Evolutionary conservation across 2,888 invertebrate species (phyloP), one percentile per base, ranked within the genome.

Genomic region (Eurois occulta): DNA sequence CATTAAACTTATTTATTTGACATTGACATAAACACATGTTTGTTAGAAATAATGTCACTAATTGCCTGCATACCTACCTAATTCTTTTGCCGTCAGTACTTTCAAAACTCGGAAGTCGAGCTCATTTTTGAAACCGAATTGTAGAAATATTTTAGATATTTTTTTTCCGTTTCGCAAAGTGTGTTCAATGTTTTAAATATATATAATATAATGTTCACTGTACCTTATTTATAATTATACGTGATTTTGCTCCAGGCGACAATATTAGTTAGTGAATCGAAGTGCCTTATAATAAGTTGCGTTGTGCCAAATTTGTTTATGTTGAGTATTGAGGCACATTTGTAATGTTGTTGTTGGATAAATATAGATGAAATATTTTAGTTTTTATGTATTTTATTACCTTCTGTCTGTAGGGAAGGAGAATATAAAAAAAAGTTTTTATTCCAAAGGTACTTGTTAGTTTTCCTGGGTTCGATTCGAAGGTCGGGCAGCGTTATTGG

Each of bases 331-430:
- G 46, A 68, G 81, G 87, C 85, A 83, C 77, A 66, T 65, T 52
- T 72, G 60, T 78, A 77, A 75, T 79, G 76, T 88, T 86, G 81
- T 80, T 85, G 84, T 88, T 87, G 75, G 81, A 78, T 82, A 80
- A 80, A 88, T 87, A 87, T 83, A 87, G 68, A 87, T 62, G 38
- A 69, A 78, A 70, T 87, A 88, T 88, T 87, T 87, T 88, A 79
- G 66, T 81, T 73, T 28, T 24, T 11, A 74, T 48, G 74, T 13
- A 75, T 87, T 88, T 88, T 35, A 83, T 77, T 35, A 68, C 28
- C 18, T 28, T 16, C 1, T 3, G 21, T 1, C 41, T 16, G 13
- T 28, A 13, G 35, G 4, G 21, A 48, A 35, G 13, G 0, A 6
- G 1, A 52, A 10, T 24, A 0, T 6, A 18, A 18, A 18, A 46